Evolutionary conservation across 2,888 invertebrate genomes (phyloP).

Genomic region (Spilosoma lubricipeda): DNA sequence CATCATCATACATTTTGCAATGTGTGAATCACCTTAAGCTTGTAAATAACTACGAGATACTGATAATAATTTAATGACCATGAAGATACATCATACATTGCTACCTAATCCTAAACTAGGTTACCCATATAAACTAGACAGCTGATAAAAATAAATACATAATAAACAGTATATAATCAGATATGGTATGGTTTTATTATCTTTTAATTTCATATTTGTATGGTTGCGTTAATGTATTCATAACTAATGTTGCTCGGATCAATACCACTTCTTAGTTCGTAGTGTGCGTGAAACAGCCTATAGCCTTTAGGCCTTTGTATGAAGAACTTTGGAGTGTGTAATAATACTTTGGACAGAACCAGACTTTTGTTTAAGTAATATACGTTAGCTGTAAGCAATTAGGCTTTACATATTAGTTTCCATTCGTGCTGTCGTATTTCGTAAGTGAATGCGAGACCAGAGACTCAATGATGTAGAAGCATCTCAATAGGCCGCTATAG

Average conservation of each 20-base stretch:
- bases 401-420: too few species aligned
- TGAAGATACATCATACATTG: neutral
- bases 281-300: too few species aligned
- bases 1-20: too few species aligned
- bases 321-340: too few species aligned
- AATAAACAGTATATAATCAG: neutral
- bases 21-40: neutral
- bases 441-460: too few species aligned
- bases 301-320: too few species aligned
- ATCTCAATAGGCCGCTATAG: too few species aligned
- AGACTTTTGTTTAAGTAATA: neutral
- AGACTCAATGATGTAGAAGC: too few species aligned
- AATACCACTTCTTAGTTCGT: too few species aligned
- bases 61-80: neutral
- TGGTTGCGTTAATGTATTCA: neutral
- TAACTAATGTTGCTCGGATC: too few species aligned
- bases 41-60: neutral
- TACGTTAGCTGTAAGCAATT: neutral
- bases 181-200: neutral
- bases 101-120: neutral
- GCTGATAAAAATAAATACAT: neutral
- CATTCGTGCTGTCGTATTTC: too few species aligned
- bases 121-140: neutral
- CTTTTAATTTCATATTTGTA: neutral
- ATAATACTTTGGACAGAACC: neutral